These are phyloP conservation scores for Megaceryle maxima DNA, from an alignment of 2,113 vertebrate genomes.

Conservation along the genomic window DNA sequence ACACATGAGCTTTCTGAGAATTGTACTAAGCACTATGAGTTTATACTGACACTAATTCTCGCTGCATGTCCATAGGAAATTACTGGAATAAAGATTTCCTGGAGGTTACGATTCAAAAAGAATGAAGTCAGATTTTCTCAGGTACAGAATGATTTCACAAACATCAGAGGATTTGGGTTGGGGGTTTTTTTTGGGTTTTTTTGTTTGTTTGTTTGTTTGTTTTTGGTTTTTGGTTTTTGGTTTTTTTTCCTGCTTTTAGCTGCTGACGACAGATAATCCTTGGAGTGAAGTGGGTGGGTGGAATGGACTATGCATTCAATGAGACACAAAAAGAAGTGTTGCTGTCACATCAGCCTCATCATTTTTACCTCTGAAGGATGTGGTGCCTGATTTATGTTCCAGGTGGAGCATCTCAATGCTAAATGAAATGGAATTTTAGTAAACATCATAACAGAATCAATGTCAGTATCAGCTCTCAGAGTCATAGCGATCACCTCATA, in stretches of 20 bases:
- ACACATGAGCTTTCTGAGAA: neutral
- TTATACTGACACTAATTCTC: neutral
- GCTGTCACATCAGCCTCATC: neutral
- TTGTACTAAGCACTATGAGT: neutral
- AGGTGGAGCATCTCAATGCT: neutral
- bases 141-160: neutral
- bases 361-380: neutral
- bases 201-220: too few species aligned
- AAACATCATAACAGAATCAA: neutral
- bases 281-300: neutral
- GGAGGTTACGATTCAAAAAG: neutral
- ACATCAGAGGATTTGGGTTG: neutral
- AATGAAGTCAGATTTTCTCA: neutral
- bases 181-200: too few species aligned
- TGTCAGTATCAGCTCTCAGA: neutral
- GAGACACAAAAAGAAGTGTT: neutral
- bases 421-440: neutral
- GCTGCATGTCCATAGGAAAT: neutral
- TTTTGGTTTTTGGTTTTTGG: neutral
- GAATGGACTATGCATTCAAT: neutral
- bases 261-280: neutral
- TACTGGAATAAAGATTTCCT: neutral
- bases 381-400: neutral
- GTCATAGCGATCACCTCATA: neutral
- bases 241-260: neutral